Conservation (phyloP, 2,797 vertebrate genomes). For the Crocodylus rhombifer region DNA sequence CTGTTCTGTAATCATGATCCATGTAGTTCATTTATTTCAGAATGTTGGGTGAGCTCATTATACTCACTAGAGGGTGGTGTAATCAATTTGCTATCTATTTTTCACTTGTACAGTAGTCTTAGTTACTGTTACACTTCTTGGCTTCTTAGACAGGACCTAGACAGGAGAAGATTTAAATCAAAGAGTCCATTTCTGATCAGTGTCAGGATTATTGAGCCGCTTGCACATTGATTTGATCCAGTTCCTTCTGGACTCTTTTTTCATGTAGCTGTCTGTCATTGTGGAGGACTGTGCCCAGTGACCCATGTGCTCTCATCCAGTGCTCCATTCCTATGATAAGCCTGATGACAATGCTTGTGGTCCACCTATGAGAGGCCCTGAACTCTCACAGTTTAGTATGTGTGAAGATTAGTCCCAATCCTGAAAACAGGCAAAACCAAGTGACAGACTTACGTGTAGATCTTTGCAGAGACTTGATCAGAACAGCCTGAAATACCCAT, state of each 20-base stretch:
- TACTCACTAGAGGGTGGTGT: rapidly evolving
- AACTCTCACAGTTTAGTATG: not conserved
- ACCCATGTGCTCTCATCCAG: too few relatives aligned
- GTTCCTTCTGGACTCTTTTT: too few relatives aligned
- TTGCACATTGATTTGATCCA: too few relatives aligned
- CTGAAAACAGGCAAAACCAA: not conserved
- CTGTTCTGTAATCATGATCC: not conserved
- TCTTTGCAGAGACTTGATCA: not conserved
- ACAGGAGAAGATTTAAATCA: not conserved
- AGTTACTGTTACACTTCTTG: not conserved
- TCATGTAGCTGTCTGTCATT: too few relatives aligned
- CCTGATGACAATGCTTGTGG: too few relatives aligned
- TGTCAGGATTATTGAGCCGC: not conserved
- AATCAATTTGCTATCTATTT: not conserved
- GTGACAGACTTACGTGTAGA: not conserved
- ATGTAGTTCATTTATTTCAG: not conserved
- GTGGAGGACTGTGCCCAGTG: too few relatives aligned
- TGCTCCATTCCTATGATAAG: too few relatives aligned
- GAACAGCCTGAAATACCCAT: not conserved
- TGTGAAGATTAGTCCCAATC: not conserved
- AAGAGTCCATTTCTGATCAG: not conserved
- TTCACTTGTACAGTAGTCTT: not conserved
- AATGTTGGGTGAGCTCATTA: not conserved
- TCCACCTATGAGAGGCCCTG: not conserved
- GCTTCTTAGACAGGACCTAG: not conserved